A percentile compares a stretch with the other conserved stretches of the same genome.
These are phyloP conservation scores for Luperina nickerlii DNA, from an alignment of 2,888 invertebrate genomes.

Conservation along the genomic window DNA sequence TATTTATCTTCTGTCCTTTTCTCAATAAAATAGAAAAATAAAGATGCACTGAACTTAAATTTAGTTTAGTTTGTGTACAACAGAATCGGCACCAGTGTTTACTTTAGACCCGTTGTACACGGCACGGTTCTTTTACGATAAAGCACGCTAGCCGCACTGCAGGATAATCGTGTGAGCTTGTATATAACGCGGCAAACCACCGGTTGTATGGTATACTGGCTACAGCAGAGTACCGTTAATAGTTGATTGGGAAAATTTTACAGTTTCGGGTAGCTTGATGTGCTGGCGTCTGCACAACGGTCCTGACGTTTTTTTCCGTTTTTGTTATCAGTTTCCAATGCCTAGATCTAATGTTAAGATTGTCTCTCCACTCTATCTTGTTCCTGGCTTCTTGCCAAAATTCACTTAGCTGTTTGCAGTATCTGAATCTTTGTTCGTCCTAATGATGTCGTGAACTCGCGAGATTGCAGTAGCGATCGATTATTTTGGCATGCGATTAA, in stretches of 20 bases:
- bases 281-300: no score
- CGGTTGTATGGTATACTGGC: background rate
- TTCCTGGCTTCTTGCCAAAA: constrained; percentile 37
- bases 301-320: background rate
- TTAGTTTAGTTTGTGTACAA: no score
- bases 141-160: background rate
- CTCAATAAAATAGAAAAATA: no score
- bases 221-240: no score
- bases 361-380: background rate
- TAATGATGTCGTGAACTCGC: constrained; percentile 46
- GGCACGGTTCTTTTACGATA: background rate
- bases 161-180: background rate
- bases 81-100: no score
- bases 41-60: no score
- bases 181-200: background rate
- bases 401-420: constrained; percentile 4
- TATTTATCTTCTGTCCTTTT: no score
- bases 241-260: no score
- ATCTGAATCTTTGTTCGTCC: constrained; percentile 4
- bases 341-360: constrained; percentile 1
- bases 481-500: constrained; percentile 1
- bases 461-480: constrained; percentile 14
- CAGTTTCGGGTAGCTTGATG: no score
- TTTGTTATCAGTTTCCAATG: background rate
- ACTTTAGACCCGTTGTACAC: no score